Percentiles rank a stretch among this genome's conserved stretches.
Conservation (phyloP, 2,888 invertebrate genomes). For the Lithodes maja region DNA sequence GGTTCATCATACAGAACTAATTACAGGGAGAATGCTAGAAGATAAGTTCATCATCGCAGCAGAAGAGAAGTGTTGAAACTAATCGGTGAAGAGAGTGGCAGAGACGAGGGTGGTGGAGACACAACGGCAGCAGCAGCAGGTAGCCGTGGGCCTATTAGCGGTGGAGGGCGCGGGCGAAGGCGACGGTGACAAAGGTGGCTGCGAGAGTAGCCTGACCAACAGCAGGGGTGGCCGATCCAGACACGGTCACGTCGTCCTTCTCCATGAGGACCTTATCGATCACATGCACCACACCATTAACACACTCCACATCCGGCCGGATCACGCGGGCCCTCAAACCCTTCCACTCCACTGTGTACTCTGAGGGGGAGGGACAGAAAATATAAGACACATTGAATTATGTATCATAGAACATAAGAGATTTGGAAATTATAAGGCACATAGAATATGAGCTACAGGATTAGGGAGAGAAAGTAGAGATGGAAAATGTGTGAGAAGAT, state of each 20-base stretch:
- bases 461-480: background rate
- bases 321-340: conserved; percentile 85
- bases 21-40: too few relatives aligned
- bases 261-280: conserved; percentile 89
- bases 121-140: too few relatives aligned
- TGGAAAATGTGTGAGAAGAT: background rate
- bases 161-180: conserved; percentile 53
- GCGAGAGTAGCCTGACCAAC: conserved; percentile 50
- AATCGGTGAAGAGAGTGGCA: too few relatives aligned
- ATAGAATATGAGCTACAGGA: background rate
- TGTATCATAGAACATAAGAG: background rate
- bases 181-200: conserved; percentile 54
- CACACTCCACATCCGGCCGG: conserved; percentile 95
- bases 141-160: too few relatives aligned
- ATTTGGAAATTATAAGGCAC: background rate
- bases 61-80: too few relatives aligned
- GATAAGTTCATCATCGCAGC: too few relatives aligned
- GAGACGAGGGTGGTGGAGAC: too few relatives aligned
- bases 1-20: too few relatives aligned
- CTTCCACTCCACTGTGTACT: conserved; percentile 89
- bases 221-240: conserved; percentile 44
- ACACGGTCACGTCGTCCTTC: conserved; percentile 83
- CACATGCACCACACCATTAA: conserved; percentile 96
- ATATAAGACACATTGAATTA: too few relatives aligned
- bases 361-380: conserved; percentile 73